Conservation (phyloP, 2,888 invertebrate species). For the Nomada ruficornis region DNA sequence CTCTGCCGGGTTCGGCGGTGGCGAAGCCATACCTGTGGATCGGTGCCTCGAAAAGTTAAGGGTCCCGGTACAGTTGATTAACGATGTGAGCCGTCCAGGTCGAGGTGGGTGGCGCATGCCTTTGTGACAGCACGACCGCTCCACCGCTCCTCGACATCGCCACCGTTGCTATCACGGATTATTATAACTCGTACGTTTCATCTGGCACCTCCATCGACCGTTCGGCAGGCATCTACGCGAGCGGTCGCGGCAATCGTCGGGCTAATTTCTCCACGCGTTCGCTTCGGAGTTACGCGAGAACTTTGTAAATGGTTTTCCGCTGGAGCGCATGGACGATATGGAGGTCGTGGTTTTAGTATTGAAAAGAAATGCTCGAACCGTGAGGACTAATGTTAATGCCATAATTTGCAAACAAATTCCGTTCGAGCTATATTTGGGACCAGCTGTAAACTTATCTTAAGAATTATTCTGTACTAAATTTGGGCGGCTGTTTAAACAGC, state of each 20-base stretch:
- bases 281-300: background rate
- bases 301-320: too few relatives aligned
- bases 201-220: slow-evolving; percentile 74
- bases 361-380: too few relatives aligned
- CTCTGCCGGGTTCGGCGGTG: slow-evolving; percentile 61
- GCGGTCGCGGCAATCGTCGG: slow-evolving; percentile 66
- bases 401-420: too few relatives aligned
- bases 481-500: too few relatives aligned
- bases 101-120: slow-evolving; percentile 85
- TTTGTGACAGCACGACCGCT: slow-evolving; percentile 84
- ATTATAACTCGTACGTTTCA: slow-evolving; percentile 80
- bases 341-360: too few relatives aligned
- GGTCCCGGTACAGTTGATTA: slow-evolving; percentile 83
- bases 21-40: slow-evolving; percentile 81
- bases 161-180: slow-evolving; percentile 79
- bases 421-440: too few relatives aligned
- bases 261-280: slow-evolving; percentile 58
- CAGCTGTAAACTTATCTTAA: too few relatives aligned
- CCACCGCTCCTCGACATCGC: slow-evolving; percentile 81
- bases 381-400: too few relatives aligned
- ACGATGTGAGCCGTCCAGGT: slow-evolving; percentile 82
- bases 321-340: too few relatives aligned
- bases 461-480: too few relatives aligned
- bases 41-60: slow-evolving; percentile 81
- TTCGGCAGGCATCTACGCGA: slow-evolving; percentile 61